Percentiles rank a stretch among this genome's conserved stretches.
These are phyloP conservation scores for Ectemnius cavifrons DNA, from an alignment of 2,888 invertebrate species.

Conservation along the genomic window DNA sequence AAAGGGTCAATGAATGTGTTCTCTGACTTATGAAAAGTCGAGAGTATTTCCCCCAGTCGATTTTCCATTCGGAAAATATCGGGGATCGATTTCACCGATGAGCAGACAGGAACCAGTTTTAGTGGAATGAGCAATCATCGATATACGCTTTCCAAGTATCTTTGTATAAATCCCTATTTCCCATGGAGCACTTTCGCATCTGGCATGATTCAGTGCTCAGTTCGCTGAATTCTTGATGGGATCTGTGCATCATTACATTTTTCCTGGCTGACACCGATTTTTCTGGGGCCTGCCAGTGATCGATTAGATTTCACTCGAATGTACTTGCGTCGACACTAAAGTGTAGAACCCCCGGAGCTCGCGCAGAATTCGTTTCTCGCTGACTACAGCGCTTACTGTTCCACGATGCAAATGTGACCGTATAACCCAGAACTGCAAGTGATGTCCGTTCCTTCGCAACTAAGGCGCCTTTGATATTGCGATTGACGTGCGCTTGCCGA, in stretches of 20 bases:
- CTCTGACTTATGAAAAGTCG: no score
- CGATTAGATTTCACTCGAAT: slow-evolving; percentile 19
- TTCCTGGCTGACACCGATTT: slow-evolving; percentile 31
- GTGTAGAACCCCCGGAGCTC: not conserved
- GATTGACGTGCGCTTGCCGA: not conserved
- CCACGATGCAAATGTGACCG: slow-evolving; percentile 15
- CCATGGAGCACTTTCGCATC: no score
- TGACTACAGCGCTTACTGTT: slow-evolving; percentile 29
- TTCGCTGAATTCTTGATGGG: no score
- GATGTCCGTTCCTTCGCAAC: slow-evolving; percentile 1
- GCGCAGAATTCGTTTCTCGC: slow-evolving; percentile 39
- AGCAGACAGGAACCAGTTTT: no score
- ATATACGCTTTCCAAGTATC: no score
- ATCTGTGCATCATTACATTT: slow-evolving; percentile 23
- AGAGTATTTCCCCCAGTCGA: no score
- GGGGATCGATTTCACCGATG: no score
- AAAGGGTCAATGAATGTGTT: no score
- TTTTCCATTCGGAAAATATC: no score
- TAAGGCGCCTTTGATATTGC: not conserved
- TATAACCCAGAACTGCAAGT: slow-evolving; percentile 7
- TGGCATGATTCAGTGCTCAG: no score
- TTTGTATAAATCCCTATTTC: no score
- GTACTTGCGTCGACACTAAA: slow-evolving; percentile 18
- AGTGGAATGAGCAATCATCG: no score
- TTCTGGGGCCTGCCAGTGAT: slow-evolving; percentile 20